phyloP scores from a whole-genome alignment of 1,140 invertebrate species.

The Pogonus chalceus region DNA sequence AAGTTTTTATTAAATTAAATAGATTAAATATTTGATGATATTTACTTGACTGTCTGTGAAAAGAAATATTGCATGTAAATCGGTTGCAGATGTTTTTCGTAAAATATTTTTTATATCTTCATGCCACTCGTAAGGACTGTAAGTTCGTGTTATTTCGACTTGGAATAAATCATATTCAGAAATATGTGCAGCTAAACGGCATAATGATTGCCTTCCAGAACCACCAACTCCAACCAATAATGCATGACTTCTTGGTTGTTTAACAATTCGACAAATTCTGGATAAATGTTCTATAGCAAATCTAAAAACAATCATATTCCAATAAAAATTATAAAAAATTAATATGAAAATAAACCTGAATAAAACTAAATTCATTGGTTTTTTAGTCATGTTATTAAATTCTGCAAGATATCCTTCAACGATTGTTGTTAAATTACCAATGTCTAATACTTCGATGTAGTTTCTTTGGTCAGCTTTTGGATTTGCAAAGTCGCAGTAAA shows the following conservation, averaged over 20 bases:
- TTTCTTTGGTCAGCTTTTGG: conserved; percentile 81
- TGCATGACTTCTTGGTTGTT: conserved; percentile 79
- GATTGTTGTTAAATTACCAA: conserved; percentile 72
- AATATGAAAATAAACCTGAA: conserved; percentile 54
- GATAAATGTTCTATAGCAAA: conserved; percentile 94
- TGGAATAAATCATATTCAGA: conserved; percentile 86
- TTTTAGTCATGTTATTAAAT: conserved; percentile 93
- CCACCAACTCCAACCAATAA: conserved; percentile 84
- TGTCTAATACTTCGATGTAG: conserved; percentile 80
- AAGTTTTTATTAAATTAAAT: not conserved
- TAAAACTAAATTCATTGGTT: conserved; percentile 92
- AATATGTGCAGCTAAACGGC: conserved; percentile 82
- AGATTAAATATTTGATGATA: conserved; percentile 6
- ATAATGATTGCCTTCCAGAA: conserved; percentile 83
- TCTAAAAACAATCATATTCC: conserved; percentile 43
- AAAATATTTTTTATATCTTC: conserved; percentile 82
- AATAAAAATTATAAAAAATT: too few relatives aligned
- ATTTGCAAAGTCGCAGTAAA: conserved; percentile 94
- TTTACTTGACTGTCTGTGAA: conserved; percentile 79
- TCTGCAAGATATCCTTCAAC: conserved; percentile 85
- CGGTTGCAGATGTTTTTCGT: conserved; percentile 65
- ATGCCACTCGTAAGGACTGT: conserved; percentile 76
- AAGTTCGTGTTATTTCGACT: conserved; percentile 84
- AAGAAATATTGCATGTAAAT: conserved; percentile 83
- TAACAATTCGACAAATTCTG: conserved; percentile 81